Conservation (phyloP, 2,113 vertebrate species). For the Athene noctua region DNA sequence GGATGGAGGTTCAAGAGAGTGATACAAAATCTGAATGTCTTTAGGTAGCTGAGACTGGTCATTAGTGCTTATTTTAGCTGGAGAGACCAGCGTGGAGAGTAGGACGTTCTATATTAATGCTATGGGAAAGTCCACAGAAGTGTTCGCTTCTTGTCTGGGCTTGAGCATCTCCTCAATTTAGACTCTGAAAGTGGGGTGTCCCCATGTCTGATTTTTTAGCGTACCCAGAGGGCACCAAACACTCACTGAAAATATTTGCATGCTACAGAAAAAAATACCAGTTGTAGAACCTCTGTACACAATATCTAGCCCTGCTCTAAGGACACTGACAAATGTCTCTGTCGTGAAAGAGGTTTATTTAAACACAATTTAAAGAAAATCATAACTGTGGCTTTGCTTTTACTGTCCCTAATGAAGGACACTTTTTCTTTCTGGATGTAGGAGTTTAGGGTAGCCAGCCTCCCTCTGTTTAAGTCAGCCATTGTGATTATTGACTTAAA, state of each 20-base stretch:
- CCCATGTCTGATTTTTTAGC: not conserved
- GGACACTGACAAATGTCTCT: not conserved
- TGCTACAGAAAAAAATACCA: not conserved
- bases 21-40: not conserved
- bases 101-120: not conserved
- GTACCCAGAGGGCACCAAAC: not conserved
- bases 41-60: not conserved
- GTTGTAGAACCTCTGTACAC: not conserved
- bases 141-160: not conserved
- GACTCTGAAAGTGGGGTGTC: not conserved
- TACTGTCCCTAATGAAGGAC: not conserved
- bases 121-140: not conserved
- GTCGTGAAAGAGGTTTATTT: not conserved
- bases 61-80: not conserved
- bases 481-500: not conserved
- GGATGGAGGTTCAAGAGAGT: not conserved
- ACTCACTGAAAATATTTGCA: not conserved
- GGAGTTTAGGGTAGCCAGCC: not conserved
- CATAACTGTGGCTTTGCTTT: not conserved
- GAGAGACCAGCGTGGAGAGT: accelerated
- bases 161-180: not conserved
- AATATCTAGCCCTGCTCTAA: not conserved
- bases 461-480: not conserved
- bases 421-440: not conserved
- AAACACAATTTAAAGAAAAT: not conserved